Evolutionary conservation across 2,888 invertebrate genomes (phyloP), one percentile per base, ranked within the genome.

Genomic region (Lysandra bellargus): DNA sequence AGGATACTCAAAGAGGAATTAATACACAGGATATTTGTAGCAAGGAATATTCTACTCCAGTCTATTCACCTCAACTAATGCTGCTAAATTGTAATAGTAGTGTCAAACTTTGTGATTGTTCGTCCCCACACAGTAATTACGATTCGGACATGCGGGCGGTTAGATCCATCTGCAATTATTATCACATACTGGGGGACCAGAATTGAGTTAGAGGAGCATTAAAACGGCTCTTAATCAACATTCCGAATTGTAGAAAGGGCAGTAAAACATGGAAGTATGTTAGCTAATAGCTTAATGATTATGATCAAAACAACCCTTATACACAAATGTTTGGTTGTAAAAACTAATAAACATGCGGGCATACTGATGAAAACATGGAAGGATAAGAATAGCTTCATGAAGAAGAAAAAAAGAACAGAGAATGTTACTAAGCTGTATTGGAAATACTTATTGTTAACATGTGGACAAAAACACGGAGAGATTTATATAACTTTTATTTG

Each of bases 81-180:
- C 69, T 69, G 69, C 69, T 69, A 33, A 69, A 69, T 69, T 37
- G 69, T 69, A 69, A 69, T 69, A 69, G 69, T 37, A 64, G 78
- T 74, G 73, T 75, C 49, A 44, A 74, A 74, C 40, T 74, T 74
- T 23, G n/a, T 74, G 74, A 74, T 74, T 74, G 74, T 74, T 44
- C 69, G 69, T 69, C 44, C 74, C 74, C 44, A 44, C 44, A 74
- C 44, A 23, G 74, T 74, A 74, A 74, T 74, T 74, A 74, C 74
- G 9, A 23, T 74, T 74, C 87, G 85, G 84, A 88, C 87, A 92
- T 92, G 91, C 92, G 92, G 92, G 92, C 87, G 87, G 87, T 90
- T 89, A 88, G 86, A 87, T 87, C 86, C 90, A 92, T 92, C 92
- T 90, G 87, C 86, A 87, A 86, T 87, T 87, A 87, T 88, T 90